phyloP scores from a whole-genome alignment of 53 echinoderm and acorn worm genomes.

The Pentamera pediparva region DNA sequence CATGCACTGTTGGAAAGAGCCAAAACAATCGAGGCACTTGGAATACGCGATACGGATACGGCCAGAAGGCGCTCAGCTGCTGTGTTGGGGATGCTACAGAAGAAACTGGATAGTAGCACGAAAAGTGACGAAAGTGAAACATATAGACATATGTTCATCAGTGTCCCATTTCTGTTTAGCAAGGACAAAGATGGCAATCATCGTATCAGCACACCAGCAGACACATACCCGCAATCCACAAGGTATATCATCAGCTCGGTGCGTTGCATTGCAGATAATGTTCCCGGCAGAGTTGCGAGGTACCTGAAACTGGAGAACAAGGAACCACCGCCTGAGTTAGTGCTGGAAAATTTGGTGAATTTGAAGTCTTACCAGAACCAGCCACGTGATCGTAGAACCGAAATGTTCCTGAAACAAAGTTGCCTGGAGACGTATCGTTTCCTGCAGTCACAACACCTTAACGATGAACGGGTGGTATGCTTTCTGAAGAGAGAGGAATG shows the following conservation, averaged over 20 bases:
- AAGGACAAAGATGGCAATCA: neutral
- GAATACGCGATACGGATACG: neutral
- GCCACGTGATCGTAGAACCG: too few relatives aligned
- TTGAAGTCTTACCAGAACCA: too few relatives aligned
- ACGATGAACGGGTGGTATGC: neutral
- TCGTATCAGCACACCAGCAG: neutral
- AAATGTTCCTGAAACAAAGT: too few relatives aligned
- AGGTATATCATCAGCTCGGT: conserved; percentile 27
- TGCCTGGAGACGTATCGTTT: conserved; percentile 16
- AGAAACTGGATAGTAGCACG: too few relatives aligned
- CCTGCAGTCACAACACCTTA: neutral
- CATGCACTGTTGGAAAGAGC: conserved; percentile 1
- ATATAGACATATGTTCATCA: neutral
- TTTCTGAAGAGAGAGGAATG: neutral
- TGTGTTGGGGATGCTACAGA: neutral
- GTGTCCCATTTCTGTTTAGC: neutral
- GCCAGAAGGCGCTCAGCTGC: neutral
- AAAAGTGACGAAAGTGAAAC: too few relatives aligned
- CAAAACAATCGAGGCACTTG: neutral
- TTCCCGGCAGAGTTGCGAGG: neutral
- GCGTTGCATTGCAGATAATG: neutral
- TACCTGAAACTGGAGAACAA: conserved; percentile 28
- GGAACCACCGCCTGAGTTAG: conserved; percentile 10
- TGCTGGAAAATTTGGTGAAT: conserved; percentile 29
- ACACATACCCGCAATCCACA: neutral